Evolutionary conservation across 1,140 invertebrate genomes (phyloP).

Genomic region (Euwallacea fornicatus): DNA sequence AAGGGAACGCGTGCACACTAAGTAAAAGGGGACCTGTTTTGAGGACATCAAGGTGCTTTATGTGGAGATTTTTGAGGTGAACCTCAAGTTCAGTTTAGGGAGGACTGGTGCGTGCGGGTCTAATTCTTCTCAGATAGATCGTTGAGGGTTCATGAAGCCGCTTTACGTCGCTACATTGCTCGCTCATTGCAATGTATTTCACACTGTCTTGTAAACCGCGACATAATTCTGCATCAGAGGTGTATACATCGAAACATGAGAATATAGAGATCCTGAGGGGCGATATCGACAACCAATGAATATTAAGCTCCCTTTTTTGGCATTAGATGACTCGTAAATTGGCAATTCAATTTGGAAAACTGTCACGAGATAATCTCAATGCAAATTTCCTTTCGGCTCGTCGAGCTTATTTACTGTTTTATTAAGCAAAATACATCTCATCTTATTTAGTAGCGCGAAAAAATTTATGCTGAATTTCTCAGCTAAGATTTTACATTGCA

Average conservation of each 20-base stretch:
- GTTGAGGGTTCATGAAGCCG: too few species aligned
- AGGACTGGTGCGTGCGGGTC: too few species aligned
- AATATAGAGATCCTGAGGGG: conserved; percentile 1
- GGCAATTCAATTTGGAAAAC: conserved; percentile 40
- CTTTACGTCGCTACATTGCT: too few species aligned
- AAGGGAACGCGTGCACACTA: neutral
- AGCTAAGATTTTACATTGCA: neutral
- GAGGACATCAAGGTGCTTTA: too few species aligned
- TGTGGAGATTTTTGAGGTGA: too few species aligned
- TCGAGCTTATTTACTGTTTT: conserved; percentile 38
- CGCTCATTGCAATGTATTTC: too few species aligned
- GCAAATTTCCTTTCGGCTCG: conserved; percentile 37
- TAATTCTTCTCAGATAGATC: too few species aligned
- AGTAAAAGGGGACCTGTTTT: too few species aligned
- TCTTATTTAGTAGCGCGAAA: conserved; percentile 2
- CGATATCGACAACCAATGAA: conserved; percentile 39
- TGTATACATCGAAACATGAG: neutral
- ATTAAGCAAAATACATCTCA: conserved; percentile 30
- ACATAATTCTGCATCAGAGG: neutral
- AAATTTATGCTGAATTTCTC: conserved; percentile 1
- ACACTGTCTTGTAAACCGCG: too few species aligned
- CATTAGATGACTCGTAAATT: conserved; percentile 37
- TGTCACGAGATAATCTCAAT: conserved; percentile 40
- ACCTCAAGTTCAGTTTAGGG: too few species aligned
- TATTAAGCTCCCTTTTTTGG: conserved; percentile 37